These are phyloP conservation scores for Paracanthobrama guichenoti DNA, from an alignment of 2,113 vertebrate genomes.

Conservation along the genomic window DNA sequence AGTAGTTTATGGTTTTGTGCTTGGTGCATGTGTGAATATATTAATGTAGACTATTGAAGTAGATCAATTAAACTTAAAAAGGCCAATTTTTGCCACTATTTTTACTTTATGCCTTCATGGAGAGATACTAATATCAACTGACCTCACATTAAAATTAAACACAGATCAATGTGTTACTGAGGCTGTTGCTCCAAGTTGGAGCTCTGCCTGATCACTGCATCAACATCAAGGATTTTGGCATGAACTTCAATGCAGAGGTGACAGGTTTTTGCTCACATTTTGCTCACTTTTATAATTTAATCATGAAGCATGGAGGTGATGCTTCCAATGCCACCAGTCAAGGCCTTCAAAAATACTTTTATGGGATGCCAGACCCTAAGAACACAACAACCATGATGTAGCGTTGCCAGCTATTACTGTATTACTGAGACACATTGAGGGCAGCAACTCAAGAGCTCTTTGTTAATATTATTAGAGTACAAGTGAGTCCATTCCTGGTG, in stretches of 20 bases:
- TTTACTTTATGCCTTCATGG: neutral
- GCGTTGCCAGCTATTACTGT: neutral
- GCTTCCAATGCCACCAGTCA: neutral
- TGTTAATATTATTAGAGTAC: neutral
- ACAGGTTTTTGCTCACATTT: neutral
- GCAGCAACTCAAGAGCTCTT: neutral
- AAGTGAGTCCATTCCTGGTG: neutral
- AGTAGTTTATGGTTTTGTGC: neutral
- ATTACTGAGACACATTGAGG: conserved; percentile 6
- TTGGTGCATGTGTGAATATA: conserved; percentile 10
- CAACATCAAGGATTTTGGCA: conserved; percentile 4
- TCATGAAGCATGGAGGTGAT: neutral
- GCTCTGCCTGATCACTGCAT: neutral
- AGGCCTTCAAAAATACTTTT: conserved; percentile 18
- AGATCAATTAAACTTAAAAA: neutral
- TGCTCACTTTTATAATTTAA: neutral
- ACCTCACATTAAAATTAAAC: conserved; percentile 9
- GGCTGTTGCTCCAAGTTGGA: neutral
- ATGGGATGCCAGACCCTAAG: neutral
- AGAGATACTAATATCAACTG: neutral
- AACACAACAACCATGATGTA: neutral
- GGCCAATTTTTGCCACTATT: neutral
- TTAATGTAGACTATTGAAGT: neutral
- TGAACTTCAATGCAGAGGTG: neutral
- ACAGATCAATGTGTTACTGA: neutral